Base-by-base conservation (phyloP, 2,888 invertebrate species). In the Chaetoderma sp. region DNA sequence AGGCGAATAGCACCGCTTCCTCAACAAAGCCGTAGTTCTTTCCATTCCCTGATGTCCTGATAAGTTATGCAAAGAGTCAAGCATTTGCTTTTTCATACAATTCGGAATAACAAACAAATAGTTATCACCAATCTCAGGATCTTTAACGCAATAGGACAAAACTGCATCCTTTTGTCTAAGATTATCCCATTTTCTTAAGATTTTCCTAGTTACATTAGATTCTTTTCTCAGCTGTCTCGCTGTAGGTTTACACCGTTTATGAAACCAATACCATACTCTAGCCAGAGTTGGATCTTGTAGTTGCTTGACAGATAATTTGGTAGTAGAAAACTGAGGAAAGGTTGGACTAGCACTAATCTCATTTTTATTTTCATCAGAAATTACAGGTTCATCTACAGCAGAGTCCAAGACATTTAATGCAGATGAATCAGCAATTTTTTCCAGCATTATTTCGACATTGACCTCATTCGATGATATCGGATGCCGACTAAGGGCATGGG, bases 41-140 rank as follows among this genome's bases (percentile, higher is more conserved):
- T 36, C 42, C 10, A 54, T 42, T 8, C 61, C 61, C 30, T 61
- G 61, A 33, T 61, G 52, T 10, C 61, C 52, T 16, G 42, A n/a
- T 18, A 42, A 18, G 42, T 60, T 50, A n/a, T 60, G 49, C 23
- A 60, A 16, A 56, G 28, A 16, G 1, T 13, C 4, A 10, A 56
- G 18, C 27, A 47, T 47, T 42, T 21, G n/a, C 21, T 27, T 32
- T 4, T 23, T 52, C 16, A 55, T n/a, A 18, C 23, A 45, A 16
- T 50, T 16, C 25, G 57, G 57, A 16, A 57, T 4, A 21, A 57
- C 47, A 21, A 57, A 21, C 27, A 8, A 42, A 16, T n/a, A 10
- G 16, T 21, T 44, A 25, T 57, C 54, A 28, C 36, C 16, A 30
- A 27, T 16, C n/a, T 18, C 32, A 8, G 60, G 60, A 28, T 25